Conservation (phyloP, 2,113 vertebrate genomes). For the Catharus fuscescens region DNA sequence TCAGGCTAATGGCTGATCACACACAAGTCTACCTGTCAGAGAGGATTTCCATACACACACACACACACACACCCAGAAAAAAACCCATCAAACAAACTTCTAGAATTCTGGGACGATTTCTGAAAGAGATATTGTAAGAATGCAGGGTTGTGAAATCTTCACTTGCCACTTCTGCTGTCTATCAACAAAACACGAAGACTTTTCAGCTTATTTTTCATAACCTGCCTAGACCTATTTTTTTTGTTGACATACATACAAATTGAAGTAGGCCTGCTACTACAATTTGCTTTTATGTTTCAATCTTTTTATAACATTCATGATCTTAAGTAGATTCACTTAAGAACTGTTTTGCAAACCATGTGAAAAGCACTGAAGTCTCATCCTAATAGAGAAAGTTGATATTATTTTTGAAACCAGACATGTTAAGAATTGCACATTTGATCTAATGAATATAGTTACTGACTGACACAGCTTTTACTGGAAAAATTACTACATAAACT, state of each 20-base stretch:
- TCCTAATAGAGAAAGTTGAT: not conserved
- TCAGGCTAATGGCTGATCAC: not conserved
- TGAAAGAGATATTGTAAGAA: not conserved
- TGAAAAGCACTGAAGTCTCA: not conserved
- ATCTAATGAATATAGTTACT: not conserved
- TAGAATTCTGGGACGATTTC: not conserved
- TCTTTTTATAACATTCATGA: not conserved
- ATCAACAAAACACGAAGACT: not conserved
- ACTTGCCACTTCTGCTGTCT: not conserved
- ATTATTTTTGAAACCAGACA: not conserved
- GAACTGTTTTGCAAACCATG: not conserved
- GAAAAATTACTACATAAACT: constrained; percentile 22
- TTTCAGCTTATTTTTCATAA: not conserved
- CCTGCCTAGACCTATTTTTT: not conserved
- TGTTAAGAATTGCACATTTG: not conserved
- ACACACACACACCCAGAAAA: not conserved
- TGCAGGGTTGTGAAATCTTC: not conserved
- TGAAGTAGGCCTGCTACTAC: not conserved
- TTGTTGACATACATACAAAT: not conserved
- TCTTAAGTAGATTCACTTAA: not conserved
- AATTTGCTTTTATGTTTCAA: not conserved
- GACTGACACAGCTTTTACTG: not conserved
- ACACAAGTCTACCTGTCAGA: not conserved
- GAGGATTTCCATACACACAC: not conserved
- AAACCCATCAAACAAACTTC: not conserved